Evolutionary conservation across 2,113 vertebrate species (phyloP).

Genomic region (Gymnocephalus cernua): DNA sequence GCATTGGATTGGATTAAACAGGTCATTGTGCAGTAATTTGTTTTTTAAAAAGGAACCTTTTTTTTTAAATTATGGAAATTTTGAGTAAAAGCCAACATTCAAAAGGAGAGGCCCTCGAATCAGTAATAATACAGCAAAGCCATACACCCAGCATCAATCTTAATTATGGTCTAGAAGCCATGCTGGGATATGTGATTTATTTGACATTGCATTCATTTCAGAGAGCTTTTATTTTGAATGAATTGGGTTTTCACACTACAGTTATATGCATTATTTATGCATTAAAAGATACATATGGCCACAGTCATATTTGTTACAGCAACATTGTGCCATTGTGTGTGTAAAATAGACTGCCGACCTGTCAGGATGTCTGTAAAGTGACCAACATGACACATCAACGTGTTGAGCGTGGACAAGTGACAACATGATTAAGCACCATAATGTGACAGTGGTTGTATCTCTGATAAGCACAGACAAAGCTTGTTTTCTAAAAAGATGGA

Average conservation of each 20-base stretch:
- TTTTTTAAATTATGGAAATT: constrained; percentile 43
- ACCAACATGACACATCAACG: background rate
- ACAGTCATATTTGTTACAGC: background rate
- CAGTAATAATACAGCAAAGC: constrained; percentile 41
- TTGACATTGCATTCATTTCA: constrained; percentile 13
- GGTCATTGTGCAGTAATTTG: background rate
- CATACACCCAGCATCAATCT: constrained; percentile 33
- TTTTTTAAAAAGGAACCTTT: background rate
- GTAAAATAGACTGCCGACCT: background rate
- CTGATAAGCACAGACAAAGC: background rate
- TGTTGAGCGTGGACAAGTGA: constrained; percentile 2
- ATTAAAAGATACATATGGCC: background rate
- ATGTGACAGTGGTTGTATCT: background rate
- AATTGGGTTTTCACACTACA: background rate
- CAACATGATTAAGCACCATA: constrained; percentile 6
- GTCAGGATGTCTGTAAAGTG: constrained; percentile 3
- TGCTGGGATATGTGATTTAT: constrained; percentile 48
- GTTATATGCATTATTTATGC: background rate
- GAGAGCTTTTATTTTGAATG: background rate
- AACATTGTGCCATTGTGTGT: background rate
- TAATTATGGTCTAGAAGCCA: constrained; percentile 44
- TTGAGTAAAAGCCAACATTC: constrained; percentile 24
- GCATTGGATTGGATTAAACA: background rate
- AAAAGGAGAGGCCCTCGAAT: constrained; percentile 51
- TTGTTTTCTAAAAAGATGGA: background rate